These are phyloP conservation scores for Lathronympha strigana DNA, from an alignment of 2,888 invertebrate genomes.

Conservation along the genomic window DNA sequence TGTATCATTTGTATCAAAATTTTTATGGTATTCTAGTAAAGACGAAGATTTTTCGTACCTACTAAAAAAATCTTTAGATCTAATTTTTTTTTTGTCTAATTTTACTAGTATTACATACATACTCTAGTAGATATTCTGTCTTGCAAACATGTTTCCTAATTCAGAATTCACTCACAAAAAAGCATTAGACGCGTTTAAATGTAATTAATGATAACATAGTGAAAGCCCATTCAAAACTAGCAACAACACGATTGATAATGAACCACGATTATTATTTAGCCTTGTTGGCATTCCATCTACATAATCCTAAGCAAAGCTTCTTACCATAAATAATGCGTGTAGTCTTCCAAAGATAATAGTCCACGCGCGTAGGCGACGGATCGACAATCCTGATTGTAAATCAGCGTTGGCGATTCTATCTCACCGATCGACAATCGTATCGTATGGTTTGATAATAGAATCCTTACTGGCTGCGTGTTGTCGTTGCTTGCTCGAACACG, in stretches of 20 bases:
- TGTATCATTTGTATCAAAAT: too few species aligned
- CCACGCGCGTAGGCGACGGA: conserved; percentile 76
- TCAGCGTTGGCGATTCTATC: conserved; percentile 60
- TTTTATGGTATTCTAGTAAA: too few species aligned
- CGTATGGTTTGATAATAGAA: conserved; percentile 41
- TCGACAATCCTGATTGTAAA: conserved; percentile 83
- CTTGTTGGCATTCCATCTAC: conserved; percentile 80
- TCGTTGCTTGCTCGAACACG: not conserved
- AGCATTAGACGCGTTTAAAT: conserved; percentile 11
- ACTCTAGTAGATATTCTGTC: too few species aligned
- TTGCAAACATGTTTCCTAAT: too few species aligned
- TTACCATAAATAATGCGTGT: conserved; percentile 84
- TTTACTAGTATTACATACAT: too few species aligned
- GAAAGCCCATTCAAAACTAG: conserved; percentile 34
- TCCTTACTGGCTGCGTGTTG: conserved; percentile 17
- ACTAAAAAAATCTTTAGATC: too few species aligned
- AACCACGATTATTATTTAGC: conserved; percentile 48
- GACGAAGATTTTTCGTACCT: too few species aligned
- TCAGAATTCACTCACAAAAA: not conserved
- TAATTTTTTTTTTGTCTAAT: too few species aligned
- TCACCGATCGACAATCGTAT: conserved; percentile 40
- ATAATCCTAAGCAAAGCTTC: conserved; percentile 81
- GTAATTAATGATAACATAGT: conserved; percentile 25
- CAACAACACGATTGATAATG: conserved; percentile 37
- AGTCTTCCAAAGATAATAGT: conserved; percentile 77